Base-by-base conservation (phyloP, 2,888 invertebrate genomes). In the Napeogenes sylphis region DNA sequence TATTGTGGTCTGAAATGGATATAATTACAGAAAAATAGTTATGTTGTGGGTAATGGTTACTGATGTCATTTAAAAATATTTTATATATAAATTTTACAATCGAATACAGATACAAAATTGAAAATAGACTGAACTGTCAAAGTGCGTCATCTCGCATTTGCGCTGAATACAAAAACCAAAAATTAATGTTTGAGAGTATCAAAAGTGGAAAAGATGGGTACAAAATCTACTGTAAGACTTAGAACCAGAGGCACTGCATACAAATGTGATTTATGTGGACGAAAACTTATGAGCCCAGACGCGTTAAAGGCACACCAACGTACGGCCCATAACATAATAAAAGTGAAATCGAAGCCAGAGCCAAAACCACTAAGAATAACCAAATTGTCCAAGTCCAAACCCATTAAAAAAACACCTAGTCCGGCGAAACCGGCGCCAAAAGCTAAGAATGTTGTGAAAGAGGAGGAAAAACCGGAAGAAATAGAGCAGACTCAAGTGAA, bases 181-280 rank as follows among this genome's bases (percentile, higher is more conserved):
- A 47, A 59, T 62, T 61, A 59, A 57, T 42, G 47, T 64, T 56
- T 63, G 65, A 65, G 62, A 55, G 14, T 45, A 13, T 38, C 51
- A 45, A 56, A 59, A 65, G 69, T 75, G 73, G 61, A 64, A 63
- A 74, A 73, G 71, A 85, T 85, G 85, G 81, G 80, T n/a, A 73
- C 83, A 8, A 83, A 80, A 70, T 68, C 77, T 57, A 73, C 81
- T 32, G 73, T 72, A 13, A 79, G 70, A 60, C 58, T 76, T 54
- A 80, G 79, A 68, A 70, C 74, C 3, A 75, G 78, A 46, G 78
- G 74, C 13, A 70, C 73, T 1, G 65, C 71, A 3, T 72, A 71
- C 6, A 81, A 79, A 68, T 87, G 87, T 51, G 76, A 81, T 32
- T 58, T 76, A 38, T 87, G 87, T 59, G 72, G 77, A 0, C 73